Evolutionary conservation across 2,113 vertebrate species (phyloP).

Genomic region (Onychorhynchus coronatus): DNA sequence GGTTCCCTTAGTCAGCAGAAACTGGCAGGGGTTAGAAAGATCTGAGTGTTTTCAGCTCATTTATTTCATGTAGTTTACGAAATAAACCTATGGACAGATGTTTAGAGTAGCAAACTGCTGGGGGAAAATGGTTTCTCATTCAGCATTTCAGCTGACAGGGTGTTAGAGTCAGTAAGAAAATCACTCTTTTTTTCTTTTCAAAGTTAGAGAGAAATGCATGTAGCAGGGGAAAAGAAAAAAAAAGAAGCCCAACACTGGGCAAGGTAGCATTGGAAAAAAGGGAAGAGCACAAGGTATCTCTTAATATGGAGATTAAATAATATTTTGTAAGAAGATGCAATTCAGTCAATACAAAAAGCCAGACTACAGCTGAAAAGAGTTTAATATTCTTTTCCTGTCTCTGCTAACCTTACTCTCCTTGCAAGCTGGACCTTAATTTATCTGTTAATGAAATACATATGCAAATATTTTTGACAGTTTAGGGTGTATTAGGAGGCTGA

Average conservation of each 20-base stretch:
- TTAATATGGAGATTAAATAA: background rate
- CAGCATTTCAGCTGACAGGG: background rate
- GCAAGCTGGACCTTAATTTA: background rate
- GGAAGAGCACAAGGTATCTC: background rate
- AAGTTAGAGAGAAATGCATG: background rate
- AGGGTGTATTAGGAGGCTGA: background rate
- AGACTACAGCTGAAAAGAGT: background rate
- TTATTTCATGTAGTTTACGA: background rate
- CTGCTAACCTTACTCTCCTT: background rate
- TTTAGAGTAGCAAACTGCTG: conserved; percentile 5
- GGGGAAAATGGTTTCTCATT: background rate
- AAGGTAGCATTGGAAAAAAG: background rate
- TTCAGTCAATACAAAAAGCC: background rate
- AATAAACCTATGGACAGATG: background rate
- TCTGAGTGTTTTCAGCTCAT: background rate
- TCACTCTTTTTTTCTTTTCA: background rate
- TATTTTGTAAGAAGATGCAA: background rate
- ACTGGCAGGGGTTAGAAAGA: background rate
- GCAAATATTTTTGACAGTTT: background rate
- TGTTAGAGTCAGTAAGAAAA: background rate
- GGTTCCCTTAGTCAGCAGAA: conserved; percentile 26
- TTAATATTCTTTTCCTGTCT: background rate
- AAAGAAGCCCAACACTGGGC: background rate
- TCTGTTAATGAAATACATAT: background rate
- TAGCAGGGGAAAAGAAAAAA: background rate